Percentiles rank a stretch among this genome's conserved stretches.
Conservation (phyloP, 2,113 vertebrate genomes). For the Rhinolophus ferrumequinum region DNA sequence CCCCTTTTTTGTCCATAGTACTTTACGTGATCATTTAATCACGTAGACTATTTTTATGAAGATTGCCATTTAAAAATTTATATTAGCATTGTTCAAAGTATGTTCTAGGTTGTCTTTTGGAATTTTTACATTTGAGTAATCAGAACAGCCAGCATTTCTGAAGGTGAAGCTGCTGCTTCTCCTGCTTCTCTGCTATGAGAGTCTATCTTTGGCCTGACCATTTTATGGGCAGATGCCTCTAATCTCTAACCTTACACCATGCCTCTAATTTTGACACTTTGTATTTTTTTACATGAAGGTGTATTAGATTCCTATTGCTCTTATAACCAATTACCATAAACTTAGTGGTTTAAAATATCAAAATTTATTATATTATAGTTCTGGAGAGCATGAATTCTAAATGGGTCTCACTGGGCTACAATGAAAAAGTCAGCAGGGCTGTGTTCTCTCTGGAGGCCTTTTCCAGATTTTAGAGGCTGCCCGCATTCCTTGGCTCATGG, state of each 20-base stretch:
- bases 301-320: background rate
- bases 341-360: background rate
- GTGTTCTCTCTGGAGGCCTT: background rate
- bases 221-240: background rate
- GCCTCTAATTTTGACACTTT: background rate
- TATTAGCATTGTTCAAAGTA: background rate
- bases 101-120: background rate
- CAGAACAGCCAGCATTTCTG: background rate
- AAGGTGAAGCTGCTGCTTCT: background rate
- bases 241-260: background rate
- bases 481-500: background rate
- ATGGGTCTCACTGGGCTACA: background rate
- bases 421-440: background rate
- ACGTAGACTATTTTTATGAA: background rate
- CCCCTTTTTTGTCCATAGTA: background rate
- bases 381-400: background rate
- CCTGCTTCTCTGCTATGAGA: background rate
- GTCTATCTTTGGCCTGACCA: background rate
- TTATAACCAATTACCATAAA: background rate
- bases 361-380: background rate
- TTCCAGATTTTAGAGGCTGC: background rate
- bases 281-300: background rate
- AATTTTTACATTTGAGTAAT: background rate
- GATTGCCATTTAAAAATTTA: background rate
- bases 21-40: background rate